A percentile compares a stretch with the other conserved stretches of the same genome.
phyloP scores from a whole-genome alignment of 2,113 vertebrate genomes.

The Nothoprocta perdicaria region DNA sequence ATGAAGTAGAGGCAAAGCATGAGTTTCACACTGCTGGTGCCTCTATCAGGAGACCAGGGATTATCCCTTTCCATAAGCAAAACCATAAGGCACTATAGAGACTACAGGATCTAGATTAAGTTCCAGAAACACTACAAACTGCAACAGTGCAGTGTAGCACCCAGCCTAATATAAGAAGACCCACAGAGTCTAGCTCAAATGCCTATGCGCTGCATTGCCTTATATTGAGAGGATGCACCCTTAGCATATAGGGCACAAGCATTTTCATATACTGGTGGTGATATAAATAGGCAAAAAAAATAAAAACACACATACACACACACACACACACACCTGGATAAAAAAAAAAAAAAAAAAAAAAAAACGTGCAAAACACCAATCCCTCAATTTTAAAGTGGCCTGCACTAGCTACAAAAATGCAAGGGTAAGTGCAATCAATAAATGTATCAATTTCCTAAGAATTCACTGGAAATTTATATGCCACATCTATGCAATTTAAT shows the following conservation, averaged over 20 bases:
- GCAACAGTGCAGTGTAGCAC: neutral
- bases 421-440: neutral
- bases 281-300: neutral
- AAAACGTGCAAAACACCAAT: neutral
- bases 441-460: neutral
- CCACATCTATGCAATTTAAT: neutral
- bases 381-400: neutral
- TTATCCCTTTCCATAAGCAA: neutral
- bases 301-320: too few species aligned
- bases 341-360: conserved; percentile 14
- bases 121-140: neutral
- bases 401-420: neutral
- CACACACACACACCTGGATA: too few species aligned
- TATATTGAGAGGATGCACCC: accelerated
- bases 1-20: neutral
- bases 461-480: neutral
- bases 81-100: accelerated
- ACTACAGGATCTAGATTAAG: neutral
- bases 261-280: neutral
- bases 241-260: neutral
- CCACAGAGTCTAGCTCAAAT: neutral
- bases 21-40: neutral
- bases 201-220: neutral
- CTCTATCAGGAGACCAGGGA: neutral
- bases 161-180: neutral